Conservation (phyloP, 1,140 invertebrate species). For the Oedothorax gibbosus region DNA sequence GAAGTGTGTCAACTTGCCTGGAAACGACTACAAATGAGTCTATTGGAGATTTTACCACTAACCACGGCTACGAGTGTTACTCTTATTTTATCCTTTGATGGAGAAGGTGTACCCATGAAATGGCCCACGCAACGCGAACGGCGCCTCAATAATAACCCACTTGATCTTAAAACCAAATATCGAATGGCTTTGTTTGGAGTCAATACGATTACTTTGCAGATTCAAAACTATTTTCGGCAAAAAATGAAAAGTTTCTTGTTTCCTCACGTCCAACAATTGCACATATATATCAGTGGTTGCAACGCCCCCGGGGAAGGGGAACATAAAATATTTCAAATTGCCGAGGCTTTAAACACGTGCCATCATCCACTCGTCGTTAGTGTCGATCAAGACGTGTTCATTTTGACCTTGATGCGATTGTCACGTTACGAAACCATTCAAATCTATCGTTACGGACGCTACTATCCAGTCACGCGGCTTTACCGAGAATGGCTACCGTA, state of each 20-base stretch:
- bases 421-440: background rate
- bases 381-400: slow-evolving; percentile 24
- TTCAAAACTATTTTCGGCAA: background rate
- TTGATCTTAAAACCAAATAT: slow-evolving; percentile 11
- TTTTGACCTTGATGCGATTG: background rate
- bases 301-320: slow-evolving; percentile 13
- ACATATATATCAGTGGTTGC: background rate
- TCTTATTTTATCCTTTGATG: slow-evolving; percentile 3
- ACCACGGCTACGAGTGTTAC: background rate
- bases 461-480: background rate
- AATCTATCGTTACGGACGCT: background rate
- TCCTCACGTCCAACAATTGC: background rate
- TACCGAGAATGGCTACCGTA: background rate
- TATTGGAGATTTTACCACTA: background rate
- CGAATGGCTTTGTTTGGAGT: background rate
- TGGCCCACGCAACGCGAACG: slow-evolving; percentile 26
- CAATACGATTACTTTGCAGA: background rate
- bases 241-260: background rate
- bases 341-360: background rate
- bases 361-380: background rate
- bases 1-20: background rate
- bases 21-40: background rate
- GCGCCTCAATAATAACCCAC: background rate
- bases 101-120: background rate
- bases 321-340: slow-evolving; percentile 11